phyloP scores from a whole-genome alignment of 2,113 vertebrate genomes.

The Anthoscopus minutus region DNA sequence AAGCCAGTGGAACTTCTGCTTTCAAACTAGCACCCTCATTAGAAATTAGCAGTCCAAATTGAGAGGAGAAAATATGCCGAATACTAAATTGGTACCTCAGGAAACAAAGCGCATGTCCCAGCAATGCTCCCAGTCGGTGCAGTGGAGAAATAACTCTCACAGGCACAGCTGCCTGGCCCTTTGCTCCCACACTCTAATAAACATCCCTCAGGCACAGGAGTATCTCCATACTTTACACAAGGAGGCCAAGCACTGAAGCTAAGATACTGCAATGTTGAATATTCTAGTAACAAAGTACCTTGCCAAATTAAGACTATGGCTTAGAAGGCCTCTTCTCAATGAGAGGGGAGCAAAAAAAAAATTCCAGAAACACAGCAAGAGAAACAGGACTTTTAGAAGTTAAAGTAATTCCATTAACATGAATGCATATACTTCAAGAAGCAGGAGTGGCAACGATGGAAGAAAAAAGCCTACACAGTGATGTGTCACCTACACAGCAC shows the following conservation, averaged over 20 bases:
- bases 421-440: background rate
- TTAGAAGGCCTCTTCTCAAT: background rate
- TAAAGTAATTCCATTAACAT: background rate
- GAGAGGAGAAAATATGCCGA: background rate
- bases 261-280: background rate
- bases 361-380: background rate
- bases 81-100: background rate
- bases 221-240: rapidly evolving
- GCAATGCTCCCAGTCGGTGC: rapidly evolving
- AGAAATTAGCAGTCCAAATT: background rate
- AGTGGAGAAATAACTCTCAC: background rate
- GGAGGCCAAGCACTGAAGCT: background rate
- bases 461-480: background rate
- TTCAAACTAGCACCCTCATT: background rate
- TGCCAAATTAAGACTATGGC: background rate
- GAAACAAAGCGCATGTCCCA: background rate
- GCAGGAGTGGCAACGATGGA: background rate
- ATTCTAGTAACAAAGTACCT: background rate
- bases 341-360: background rate
- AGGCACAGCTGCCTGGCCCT: background rate
- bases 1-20: background rate
- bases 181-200: background rate
- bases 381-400: background rate
- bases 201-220: background rate
- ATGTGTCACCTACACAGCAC: background rate